Evolutionary conservation across 2,888 invertebrate genomes (phyloP).

Genomic region (Petrolisthes cinctipes): DNA sequence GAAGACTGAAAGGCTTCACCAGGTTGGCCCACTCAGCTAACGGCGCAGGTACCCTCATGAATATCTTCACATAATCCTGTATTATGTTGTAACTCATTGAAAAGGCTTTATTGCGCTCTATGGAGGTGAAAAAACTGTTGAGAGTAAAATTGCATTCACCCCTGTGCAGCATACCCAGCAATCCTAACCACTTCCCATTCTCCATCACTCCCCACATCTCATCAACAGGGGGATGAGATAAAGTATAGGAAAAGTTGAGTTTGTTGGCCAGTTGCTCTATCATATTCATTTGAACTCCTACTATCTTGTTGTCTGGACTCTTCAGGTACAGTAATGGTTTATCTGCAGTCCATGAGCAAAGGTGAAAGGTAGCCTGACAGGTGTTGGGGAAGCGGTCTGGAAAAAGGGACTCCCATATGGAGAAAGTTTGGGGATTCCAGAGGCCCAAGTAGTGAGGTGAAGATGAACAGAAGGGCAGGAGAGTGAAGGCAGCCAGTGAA

Average conservation of each 20-base stretch:
- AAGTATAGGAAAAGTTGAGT: conserved; percentile 15
- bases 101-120: not conserved
- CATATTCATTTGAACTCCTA: not conserved
- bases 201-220: no score
- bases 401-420: not conserved
- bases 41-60: not conserved
- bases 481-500: conserved; percentile 4
- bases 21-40: not conserved
- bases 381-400: not conserved
- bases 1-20: not conserved
- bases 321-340: not conserved
- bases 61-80: not conserved
- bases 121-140: not conserved
- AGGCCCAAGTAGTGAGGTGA: not conserved
- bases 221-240: not conserved
- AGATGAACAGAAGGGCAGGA: not conserved
- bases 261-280: not conserved
- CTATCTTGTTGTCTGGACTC: not conserved
- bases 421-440: not conserved
- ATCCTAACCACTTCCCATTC: not conserved
- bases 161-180: not conserved
- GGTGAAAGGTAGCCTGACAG: not conserved
- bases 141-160: not conserved
- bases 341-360: not conserved
- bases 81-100: not conserved